Percentiles rank a stretch among this genome's conserved stretches.
Conservation (phyloP, 37 sponge, comb jelly and placozoan genomes). For the Petrosia ficiformis region DNA sequence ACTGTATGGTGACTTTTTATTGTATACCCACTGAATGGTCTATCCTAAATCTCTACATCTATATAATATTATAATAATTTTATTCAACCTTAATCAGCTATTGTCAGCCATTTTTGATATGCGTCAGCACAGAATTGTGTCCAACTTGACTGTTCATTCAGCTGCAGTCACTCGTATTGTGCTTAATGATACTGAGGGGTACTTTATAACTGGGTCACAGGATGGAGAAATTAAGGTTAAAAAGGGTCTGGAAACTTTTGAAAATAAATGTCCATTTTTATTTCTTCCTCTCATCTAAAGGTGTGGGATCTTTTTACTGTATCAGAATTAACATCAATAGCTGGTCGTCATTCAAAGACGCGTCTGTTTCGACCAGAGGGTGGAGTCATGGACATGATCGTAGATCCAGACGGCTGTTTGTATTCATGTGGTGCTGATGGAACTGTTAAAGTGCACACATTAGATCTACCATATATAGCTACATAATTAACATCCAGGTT, state of each 20-base stretch:
- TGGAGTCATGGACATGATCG: conserved; percentile 53
- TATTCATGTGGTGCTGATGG: conserved; percentile 82
- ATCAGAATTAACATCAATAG: conserved; percentile 35
- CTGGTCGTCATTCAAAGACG: conserved; percentile 42
- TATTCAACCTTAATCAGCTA: too few species aligned
- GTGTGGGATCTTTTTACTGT: conserved; percentile 56
- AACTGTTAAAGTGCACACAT: conserved; percentile 26
- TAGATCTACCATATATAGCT: conserved; percentile 2
- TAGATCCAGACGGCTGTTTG: conserved; percentile 47
- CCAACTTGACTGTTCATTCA: conserved; percentile 62
- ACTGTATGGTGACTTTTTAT: too few species aligned
- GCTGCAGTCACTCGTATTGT: conserved; percentile 70
- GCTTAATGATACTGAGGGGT: conserved; percentile 72
- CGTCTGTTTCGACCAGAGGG: conserved; percentile 66
- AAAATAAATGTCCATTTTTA: not conserved
- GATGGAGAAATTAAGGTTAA: conserved; percentile 92
- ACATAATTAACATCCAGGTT: too few species aligned
- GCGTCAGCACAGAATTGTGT: conserved; percentile 65
- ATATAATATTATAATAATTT: too few species aligned
- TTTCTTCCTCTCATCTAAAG: too few species aligned
- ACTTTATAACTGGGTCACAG: conserved; percentile 82
- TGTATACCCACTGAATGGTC: too few species aligned
- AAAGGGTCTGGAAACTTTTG: not conserved
- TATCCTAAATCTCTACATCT: too few species aligned
- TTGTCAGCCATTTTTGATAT: conserved; percentile 72